Base-by-base conservation (phyloP, 2,113 vertebrate genomes). In the Gavia stellata region DNA sequence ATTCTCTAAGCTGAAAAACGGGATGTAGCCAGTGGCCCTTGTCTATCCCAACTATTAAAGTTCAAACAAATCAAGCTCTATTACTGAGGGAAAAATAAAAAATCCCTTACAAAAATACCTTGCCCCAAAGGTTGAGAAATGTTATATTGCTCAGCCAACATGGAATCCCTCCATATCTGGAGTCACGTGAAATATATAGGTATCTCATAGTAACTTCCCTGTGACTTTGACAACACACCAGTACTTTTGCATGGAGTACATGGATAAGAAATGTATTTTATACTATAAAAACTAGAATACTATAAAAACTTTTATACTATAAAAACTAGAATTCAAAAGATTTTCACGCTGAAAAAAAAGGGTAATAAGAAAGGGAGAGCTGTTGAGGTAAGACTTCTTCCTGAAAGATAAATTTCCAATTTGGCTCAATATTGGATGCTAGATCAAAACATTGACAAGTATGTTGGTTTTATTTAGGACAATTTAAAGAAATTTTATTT, bases 51-150 rank as follows among this genome's bases (percentile, higher is more conserved):
- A 29, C 58, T 59, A 90, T 42, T 88, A 44, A 72, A 94, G 58
- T 75, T 95, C 70, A 94, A 95, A 90, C 50, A 92, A 91, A 89
- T 80, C 25, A 77, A 87, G 84, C 50, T 53, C 56, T 70, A 20
- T 47, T 68, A 58, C n/a, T 28, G 44, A 72, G 34, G 18, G 40
- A 8, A 74, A 74, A 77, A 38, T 8, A 86, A 81, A 78, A 86
- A 53, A 67, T 16, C 66, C 40, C 65, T 92, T 61, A 67, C 14
- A 90, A 88, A 96, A 92, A 67, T 90, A 61, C 47, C 34, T 79
- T 71, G 61, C 36, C 68, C 56, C 25, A 74, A 63, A 94, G 80
- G 52, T 44, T 86, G 65, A 93, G 68, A 96, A 93, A 86, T 50
- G 17, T 36, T 94, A 16, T 53, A 73, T 50, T 92, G 50, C 79